A percentile compares a stretch with the other conserved stretches of the same genome.
Conservation (phyloP, 2,888 invertebrate species). For the Phymatocera aterrima region DNA sequence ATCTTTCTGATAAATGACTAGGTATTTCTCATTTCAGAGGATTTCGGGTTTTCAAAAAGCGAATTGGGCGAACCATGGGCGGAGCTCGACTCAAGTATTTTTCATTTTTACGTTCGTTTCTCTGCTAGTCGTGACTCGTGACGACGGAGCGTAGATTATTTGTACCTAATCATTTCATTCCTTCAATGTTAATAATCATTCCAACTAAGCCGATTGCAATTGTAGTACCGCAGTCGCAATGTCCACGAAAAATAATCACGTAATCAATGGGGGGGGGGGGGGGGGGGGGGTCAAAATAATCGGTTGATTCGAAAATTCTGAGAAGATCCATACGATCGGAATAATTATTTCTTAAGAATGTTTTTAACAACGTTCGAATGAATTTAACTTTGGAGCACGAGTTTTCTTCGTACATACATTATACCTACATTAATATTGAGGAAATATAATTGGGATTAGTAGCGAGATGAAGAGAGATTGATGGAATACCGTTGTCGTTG, state of each 20-base stretch:
- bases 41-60: constrained; percentile 52
- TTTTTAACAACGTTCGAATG: not conserved
- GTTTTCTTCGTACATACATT: no score
- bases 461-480: not conserved
- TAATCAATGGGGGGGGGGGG: no score
- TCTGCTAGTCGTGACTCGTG: not conserved
- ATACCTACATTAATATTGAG: not conserved
- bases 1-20: constrained; percentile 71
- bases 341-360: no score
- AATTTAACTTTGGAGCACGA: no score
- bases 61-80: constrained; percentile 25
- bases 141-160: not conserved
- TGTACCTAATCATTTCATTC: not conserved
- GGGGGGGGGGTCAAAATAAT: no score
- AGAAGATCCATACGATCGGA: no score
- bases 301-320: no score
- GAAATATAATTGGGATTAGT: not conserved
- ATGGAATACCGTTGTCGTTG: constrained; percentile 54
- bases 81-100: constrained; percentile 26
- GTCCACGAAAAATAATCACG: not conserved
- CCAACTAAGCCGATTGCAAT: not conserved
- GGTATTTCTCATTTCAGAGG: constrained; percentile 68
- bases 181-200: not conserved
- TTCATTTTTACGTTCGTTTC: constrained; percentile 20
- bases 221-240: not conserved